phyloP scores from a whole-genome alignment of 2,113 vertebrate genomes.

The Picathartes gymnocephalus region DNA sequence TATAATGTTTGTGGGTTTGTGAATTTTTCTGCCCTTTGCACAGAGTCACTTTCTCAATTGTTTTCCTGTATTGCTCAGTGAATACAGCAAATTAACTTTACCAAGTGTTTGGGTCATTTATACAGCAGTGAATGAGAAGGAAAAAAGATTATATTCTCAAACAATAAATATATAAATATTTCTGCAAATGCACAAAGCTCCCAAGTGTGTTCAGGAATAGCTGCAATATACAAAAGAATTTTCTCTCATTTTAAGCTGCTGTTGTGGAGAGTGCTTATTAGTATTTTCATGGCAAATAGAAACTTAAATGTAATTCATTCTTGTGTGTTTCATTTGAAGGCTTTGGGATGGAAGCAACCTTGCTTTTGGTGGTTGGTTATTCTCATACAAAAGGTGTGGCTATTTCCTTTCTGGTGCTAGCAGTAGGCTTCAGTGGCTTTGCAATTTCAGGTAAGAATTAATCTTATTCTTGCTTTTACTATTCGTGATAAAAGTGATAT shows the following conservation, averaged over 20 bases:
- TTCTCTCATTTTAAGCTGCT: neutral
- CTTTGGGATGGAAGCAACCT: constrained; percentile 97
- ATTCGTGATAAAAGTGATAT: neutral
- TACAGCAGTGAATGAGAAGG: neutral
- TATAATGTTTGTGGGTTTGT: neutral
- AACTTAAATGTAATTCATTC: neutral
- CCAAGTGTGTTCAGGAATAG: neutral
- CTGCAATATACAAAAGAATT: neutral
- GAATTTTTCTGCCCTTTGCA: neutral
- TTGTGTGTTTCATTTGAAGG: constrained; percentile 70
- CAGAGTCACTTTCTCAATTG: neutral
- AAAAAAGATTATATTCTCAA: neutral
- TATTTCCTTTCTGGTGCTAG: constrained; percentile 93
- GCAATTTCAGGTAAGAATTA: constrained; percentile 91
- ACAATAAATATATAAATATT: neutral
- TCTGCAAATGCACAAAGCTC: neutral
- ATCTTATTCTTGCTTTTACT: neutral
- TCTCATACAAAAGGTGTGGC: constrained; percentile 92
- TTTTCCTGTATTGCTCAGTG: neutral
- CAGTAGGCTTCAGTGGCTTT: constrained; percentile 97
- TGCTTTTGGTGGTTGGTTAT: constrained; percentile 93
- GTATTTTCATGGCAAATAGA: neutral
- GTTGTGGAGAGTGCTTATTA: neutral
- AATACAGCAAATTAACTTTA: neutral
- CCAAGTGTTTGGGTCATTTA: neutral